Evolutionary conservation across 2,797 vertebrate species (phyloP).

Genomic region (Cirrhinus molitorella): DNA sequence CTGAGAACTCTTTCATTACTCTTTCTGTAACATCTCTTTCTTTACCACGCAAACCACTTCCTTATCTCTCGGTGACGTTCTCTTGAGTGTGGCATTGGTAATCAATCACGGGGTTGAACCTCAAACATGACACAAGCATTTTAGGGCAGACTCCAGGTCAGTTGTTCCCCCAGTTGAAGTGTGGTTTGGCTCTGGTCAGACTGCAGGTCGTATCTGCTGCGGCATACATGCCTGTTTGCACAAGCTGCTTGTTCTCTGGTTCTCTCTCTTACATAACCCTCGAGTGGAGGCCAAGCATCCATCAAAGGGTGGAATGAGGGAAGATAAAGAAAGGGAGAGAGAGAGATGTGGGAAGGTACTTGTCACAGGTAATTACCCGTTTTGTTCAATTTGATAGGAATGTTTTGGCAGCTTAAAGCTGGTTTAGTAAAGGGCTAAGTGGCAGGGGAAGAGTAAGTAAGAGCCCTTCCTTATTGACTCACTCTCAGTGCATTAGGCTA

Average conservation of each 20-base stretch:
- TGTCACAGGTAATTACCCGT: conserved; percentile 68
- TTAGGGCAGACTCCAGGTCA: conserved; percentile 23
- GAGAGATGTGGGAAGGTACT: conserved; percentile 65
- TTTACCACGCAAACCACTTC: neutral
- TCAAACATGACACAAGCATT: conserved; percentile 4
- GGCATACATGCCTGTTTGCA: conserved; percentile 75
- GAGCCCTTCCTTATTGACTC: conserved; percentile 12
- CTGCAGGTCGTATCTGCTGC: conserved; percentile 69
- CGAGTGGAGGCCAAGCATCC: conserved; percentile 64
- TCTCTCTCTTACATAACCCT: conserved; percentile 68
- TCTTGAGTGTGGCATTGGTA: neutral
- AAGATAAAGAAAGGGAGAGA: conserved; percentile 44
- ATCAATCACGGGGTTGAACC: conserved; percentile 18
- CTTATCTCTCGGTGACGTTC: neutral
- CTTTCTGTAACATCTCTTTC: neutral
- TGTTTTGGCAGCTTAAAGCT: conserved; percentile 65
- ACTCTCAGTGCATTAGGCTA: conserved; percentile 36
- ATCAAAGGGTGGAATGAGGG: conserved; percentile 59
- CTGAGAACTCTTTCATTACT: conserved; percentile 14
- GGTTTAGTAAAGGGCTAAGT: conserved; percentile 41
- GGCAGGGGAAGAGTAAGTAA: neutral
- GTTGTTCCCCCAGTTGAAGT: conserved; percentile 27
- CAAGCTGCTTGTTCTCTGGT: conserved; percentile 78
- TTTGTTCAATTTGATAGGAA: conserved; percentile 70
- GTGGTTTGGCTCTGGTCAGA: conserved; percentile 60